These are phyloP conservation scores for Neomicropteryx cornuta DNA, from an alignment of 1,140 invertebrate species.

Conservation along the genomic window DNA sequence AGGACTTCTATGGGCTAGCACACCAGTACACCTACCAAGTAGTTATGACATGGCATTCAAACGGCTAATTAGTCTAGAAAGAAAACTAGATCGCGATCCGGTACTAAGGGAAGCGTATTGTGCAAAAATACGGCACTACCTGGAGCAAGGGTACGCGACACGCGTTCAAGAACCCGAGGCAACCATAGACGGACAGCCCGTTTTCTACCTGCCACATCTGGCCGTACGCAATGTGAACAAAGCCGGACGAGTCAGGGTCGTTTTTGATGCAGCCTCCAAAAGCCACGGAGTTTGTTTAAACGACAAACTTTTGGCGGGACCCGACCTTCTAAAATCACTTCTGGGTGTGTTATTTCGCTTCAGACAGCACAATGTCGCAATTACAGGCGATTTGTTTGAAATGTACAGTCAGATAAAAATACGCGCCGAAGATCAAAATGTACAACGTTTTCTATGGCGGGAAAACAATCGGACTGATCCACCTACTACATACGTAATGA, in stretches of 20 bases:
- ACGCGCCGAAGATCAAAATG: conserved; percentile 13
- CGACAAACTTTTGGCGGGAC: conserved; percentile 13
- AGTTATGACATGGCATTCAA: too few species aligned
- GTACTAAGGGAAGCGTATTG: too few species aligned
- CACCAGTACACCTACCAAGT: too few species aligned
- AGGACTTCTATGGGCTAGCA: too few species aligned
- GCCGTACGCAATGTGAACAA: conserved; percentile 17
- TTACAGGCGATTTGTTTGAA: conserved; percentile 16
- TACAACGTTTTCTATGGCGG: conserved; percentile 18
- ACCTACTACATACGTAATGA: conserved; percentile 12
- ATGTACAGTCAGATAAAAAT: conserved; percentile 21
- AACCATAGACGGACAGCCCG: too few species aligned
- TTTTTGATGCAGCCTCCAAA: conserved; percentile 19
- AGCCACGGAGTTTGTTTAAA: conserved; percentile 14
- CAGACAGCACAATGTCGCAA: conserved; percentile 14
- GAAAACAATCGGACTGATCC: background rate
- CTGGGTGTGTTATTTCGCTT: conserved; percentile 16
- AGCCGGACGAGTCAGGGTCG: conserved; percentile 15
- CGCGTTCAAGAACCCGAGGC: too few species aligned
- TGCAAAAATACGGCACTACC: too few species aligned
- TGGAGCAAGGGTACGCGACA: too few species aligned
- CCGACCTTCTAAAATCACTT: conserved; percentile 16
- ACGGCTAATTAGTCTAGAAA: too few species aligned
- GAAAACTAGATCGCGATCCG: too few species aligned
- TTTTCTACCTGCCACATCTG: conserved; percentile 22